phyloP scores from a whole-genome alignment of 2,113 vertebrate genomes.

The Cinclus mexicanus region DNA sequence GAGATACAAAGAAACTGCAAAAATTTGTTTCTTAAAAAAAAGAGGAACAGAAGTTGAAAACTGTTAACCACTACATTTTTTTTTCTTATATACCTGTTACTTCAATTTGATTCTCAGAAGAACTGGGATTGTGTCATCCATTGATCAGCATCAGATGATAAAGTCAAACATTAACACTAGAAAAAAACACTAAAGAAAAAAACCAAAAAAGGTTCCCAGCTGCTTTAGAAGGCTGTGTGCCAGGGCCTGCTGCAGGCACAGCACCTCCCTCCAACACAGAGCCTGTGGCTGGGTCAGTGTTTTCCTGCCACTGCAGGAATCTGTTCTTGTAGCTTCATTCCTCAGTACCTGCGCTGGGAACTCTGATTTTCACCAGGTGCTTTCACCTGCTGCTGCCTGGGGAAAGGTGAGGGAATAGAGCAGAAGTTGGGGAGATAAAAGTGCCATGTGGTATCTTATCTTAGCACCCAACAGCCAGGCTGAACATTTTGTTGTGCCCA shows the following conservation, averaged over 20 bases:
- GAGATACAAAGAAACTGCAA: not conserved
- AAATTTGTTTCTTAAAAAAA: not conserved
- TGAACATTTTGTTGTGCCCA: not conserved
- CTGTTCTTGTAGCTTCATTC: not conserved
- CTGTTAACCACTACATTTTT: not conserved
- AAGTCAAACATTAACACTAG: not conserved
- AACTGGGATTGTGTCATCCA: not conserved
- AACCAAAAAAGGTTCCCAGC: not conserved
- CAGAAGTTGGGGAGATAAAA: not conserved
- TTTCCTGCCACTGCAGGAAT: not conserved
- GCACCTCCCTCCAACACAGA: rapidly evolving
- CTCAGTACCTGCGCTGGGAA: not conserved
- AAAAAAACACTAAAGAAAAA: not conserved
- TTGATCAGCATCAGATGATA: not conserved
- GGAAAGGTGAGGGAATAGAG: not conserved
- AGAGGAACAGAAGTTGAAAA: not conserved
- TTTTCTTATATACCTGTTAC: not conserved
- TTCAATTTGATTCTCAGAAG: not conserved
- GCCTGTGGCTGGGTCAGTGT: rapidly evolving
- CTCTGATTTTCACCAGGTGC: not conserved
- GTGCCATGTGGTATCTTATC: not conserved
- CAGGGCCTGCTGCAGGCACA: not conserved
- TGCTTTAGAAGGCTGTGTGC: not conserved
- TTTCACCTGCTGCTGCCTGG: not conserved
- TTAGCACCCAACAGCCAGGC: not conserved